Evolutionary conservation across 2,113 vertebrate species (phyloP).

Genomic region (Ivindomyrus marchei): DNA sequence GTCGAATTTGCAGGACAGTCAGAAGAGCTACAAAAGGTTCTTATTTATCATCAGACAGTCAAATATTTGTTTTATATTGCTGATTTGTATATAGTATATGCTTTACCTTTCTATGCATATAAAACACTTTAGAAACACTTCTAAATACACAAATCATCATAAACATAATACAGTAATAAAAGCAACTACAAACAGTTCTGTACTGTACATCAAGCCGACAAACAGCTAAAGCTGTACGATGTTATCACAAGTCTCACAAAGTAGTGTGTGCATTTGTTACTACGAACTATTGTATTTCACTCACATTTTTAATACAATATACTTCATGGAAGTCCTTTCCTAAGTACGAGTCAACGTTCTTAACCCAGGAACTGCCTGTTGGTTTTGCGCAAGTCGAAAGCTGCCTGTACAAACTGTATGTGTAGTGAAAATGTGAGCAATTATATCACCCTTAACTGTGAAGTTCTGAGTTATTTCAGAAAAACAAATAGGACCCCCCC

Average conservation of each 20-base stretch:
- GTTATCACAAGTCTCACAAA: neutral
- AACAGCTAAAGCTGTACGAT: neutral
- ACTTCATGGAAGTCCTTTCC: neutral
- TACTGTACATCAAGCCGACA: neutral
- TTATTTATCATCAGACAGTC: neutral
- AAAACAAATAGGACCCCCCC: neutral
- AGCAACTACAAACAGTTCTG: neutral
- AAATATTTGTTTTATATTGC: neutral
- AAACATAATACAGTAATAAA: neutral
- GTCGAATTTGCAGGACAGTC: neutral
- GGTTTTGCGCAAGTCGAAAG: neutral
- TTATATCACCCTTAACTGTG: neutral
- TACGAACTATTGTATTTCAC: neutral
- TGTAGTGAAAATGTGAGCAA: neutral
- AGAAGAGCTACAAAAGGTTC: neutral
- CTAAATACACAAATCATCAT: neutral
- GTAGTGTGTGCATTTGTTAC: neutral
- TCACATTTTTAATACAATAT: neutral
- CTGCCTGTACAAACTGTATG: neutral
- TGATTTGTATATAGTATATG: neutral
- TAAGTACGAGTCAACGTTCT: neutral
- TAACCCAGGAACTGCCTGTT: neutral
- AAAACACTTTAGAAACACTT: neutral
- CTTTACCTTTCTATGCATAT: neutral
- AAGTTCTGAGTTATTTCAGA: neutral